These are phyloP conservation scores for Euspilapteryx auroguttella DNA, from an alignment of 2,888 invertebrate genomes.

Conservation along the genomic window DNA sequence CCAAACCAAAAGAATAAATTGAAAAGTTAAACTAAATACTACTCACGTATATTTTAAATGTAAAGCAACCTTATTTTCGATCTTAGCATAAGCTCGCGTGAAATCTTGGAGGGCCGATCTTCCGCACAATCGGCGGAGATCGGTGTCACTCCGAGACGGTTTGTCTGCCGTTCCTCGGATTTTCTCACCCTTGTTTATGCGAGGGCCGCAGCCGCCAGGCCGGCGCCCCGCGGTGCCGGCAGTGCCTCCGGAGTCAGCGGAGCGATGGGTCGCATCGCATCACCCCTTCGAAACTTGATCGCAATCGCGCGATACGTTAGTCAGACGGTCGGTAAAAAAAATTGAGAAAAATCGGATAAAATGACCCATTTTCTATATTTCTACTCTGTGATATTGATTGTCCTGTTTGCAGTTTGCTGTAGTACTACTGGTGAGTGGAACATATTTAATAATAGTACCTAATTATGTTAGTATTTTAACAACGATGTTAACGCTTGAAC, in stretches of 20 bases:
- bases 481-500: constrained; percentile 9
- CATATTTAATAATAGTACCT: too few species aligned
- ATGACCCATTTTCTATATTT: constrained; percentile 58
- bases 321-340: neutral
- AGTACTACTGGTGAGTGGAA: constrained; percentile 45
- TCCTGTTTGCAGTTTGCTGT: constrained; percentile 36
- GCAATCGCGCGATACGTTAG: neutral
- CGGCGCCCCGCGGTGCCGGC: constrained; percentile 11
- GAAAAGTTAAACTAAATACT: too few species aligned
- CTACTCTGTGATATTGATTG: constrained; percentile 50
- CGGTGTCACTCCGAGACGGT: too few species aligned
- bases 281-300: too few species aligned
- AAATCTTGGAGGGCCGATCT: too few species aligned
- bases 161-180: constrained; percentile 51
- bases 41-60: too few species aligned
- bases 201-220: constrained; percentile 24
- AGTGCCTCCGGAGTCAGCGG: constrained; percentile 27
- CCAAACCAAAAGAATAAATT: too few species aligned
- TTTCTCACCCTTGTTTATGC: constrained; percentile 55
- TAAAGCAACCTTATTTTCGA: too few species aligned
- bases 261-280: constrained; percentile 41
- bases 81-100: too few species aligned
- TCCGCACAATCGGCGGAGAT: too few species aligned
- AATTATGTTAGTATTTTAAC: constrained; percentile 51
- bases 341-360: constrained; percentile 15